These are phyloP conservation scores for Galeopsomyia nigrocyanea DNA, from an alignment of 2,888 invertebrate species.

Conservation along the genomic window DNA sequence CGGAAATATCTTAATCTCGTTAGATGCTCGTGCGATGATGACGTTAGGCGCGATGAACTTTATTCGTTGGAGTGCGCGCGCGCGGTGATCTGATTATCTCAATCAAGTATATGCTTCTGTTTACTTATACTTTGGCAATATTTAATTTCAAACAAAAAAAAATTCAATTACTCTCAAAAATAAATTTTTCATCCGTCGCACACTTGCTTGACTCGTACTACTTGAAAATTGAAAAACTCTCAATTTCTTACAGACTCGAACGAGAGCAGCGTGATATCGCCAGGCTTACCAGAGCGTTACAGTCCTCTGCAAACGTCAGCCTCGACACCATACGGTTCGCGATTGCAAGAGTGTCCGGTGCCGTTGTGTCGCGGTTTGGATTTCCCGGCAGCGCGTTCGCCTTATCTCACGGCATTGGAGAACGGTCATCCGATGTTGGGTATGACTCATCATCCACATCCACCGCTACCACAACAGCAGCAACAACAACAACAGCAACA, in stretches of 20 bases:
- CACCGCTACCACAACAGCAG: constrained; percentile 52
- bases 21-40: constrained; percentile 12
- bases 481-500: constrained; percentile 52
- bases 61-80: not conserved
- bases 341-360: constrained; percentile 66
- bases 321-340: constrained; percentile 59
- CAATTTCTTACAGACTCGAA: constrained; percentile 60
- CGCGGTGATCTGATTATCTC: too few species aligned
- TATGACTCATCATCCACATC: not conserved
- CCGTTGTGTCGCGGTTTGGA: constrained; percentile 65
- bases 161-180: not conserved
- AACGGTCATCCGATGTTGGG: constrained; percentile 64
- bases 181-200: not conserved
- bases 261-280: constrained; percentile 66
- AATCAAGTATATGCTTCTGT: too few species aligned
- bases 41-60: constrained; percentile 8
- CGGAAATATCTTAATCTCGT: constrained; percentile 27
- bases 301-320: constrained; percentile 65
- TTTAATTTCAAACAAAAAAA: too few species aligned
- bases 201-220: not conserved
- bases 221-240: not conserved
- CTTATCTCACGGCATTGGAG: constrained; percentile 64
- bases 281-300: constrained; percentile 66
- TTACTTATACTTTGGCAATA: too few species aligned
- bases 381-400: constrained; percentile 64